Conservation (phyloP, 2,113 vertebrate species). For the Aegotheles bennettii region DNA sequence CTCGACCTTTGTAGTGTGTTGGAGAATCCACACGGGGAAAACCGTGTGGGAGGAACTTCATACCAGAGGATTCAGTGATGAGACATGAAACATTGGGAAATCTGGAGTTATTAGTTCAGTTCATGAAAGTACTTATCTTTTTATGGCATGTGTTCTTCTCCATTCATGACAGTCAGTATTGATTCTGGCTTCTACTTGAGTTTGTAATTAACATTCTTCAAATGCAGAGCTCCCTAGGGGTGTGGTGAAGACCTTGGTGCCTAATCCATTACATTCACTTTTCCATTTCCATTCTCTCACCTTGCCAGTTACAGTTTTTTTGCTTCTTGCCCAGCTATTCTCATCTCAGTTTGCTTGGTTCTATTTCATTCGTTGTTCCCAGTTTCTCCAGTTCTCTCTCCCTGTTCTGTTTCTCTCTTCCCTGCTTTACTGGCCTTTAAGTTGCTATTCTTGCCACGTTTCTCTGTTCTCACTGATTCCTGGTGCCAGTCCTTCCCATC, state of each 20-base stretch:
- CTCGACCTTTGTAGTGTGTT: not conserved
- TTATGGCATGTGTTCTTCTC: not conserved
- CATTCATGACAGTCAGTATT: not conserved
- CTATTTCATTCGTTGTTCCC: fast-evolving
- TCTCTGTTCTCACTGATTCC: not conserved
- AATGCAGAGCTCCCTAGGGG: not conserved
- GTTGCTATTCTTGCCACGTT: not conserved
- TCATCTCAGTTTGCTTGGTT: not conserved
- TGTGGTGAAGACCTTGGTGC: not conserved
- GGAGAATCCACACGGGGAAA: not conserved
- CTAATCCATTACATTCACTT: not conserved
- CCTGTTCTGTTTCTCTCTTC: not conserved
- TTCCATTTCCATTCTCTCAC: not conserved
- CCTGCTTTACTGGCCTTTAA: not conserved
- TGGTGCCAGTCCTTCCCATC: not conserved
- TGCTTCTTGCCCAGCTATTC: not conserved
- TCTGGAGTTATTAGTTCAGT: not conserved
- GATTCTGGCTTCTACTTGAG: not conserved
- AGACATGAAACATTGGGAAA: not conserved
- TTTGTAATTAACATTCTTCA: not conserved
- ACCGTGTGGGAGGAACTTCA: not conserved
- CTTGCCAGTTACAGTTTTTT: not conserved
- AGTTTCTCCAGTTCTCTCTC: not conserved
- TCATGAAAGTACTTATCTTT: not conserved
- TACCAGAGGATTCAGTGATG: not conserved